phyloP scores from a whole-genome alignment of 64 coral and sea anemone genomes.

The Dendronephthya gigantea region DNA sequence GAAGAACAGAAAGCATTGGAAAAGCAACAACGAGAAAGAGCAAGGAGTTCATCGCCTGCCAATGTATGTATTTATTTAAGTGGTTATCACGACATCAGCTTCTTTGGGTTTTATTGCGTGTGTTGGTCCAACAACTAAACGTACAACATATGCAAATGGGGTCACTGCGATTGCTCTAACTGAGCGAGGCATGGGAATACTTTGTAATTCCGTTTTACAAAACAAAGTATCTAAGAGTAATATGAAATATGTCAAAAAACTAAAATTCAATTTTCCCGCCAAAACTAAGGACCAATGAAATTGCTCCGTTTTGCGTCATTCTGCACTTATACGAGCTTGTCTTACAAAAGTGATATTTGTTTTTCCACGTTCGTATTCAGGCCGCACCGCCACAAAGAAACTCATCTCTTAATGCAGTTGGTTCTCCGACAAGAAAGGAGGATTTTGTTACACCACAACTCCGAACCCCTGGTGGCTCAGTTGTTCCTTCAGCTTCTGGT shows the following conservation, averaged over 20 bases:
- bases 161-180: too few species aligned
- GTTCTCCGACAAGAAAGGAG: not conserved
- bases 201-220: too few species aligned
- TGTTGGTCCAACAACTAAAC: too few species aligned
- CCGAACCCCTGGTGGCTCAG: not conserved
- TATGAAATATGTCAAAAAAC: too few species aligned
- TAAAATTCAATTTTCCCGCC: too few species aligned
- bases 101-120: not conserved
- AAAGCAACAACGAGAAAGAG: constrained; percentile 26
- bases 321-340: too few species aligned
- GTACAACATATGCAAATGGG: too few species aligned
- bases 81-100: not conserved
- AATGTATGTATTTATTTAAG: not conserved
- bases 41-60: not conserved
- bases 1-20: constrained; percentile 82
- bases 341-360: too few species aligned
- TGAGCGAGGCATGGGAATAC: too few species aligned
- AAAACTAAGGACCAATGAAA: too few species aligned
- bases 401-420: not conserved
- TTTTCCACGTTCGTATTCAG: not conserved
- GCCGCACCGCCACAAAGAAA: not conserved
- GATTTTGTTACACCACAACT: constrained; percentile 52
- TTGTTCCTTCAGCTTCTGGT: not conserved
- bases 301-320: too few species aligned
- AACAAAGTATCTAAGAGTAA: too few species aligned